Evolutionary conservation across 2,113 vertebrate species (phyloP), one percentile per base, ranked within the genome.

Genomic region (Ardeotis arabs): DNA sequence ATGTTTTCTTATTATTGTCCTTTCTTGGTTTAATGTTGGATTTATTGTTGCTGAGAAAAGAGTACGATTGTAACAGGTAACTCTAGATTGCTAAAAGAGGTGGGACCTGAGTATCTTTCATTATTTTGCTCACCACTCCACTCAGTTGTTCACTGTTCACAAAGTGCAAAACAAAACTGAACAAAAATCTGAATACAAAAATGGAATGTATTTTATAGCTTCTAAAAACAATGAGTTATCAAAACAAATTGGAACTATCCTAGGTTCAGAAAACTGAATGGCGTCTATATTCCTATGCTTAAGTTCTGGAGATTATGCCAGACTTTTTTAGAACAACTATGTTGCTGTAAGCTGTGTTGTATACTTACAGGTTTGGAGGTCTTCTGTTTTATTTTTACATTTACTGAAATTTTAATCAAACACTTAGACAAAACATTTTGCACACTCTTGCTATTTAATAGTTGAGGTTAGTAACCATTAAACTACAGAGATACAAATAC

Each of bases 41-140:
- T 96, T 90, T 96, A 66, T 97, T 96, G 85, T 91, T 98, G 63
- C 96, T 94, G 72, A 96, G 94, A 97, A 94, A 96, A 93, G 77
- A 97, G 80, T 97, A 93, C 68, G 58, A 93, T 95, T 95, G 92
- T 96, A 95, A 89, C 84, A 91, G 85, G 93, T 94, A 97, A 92
- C 95, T 96, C 82, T 97, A 97, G 89, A 94, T 89, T 83, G 53
- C 44, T 91, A 85, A 95, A 86, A 94, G 84, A 95, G 45, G 76
- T 96, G 86, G 96, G 80, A 92, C 66, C 87, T 95, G 77, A 90
- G 67, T 87, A 80, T 86, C 70, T 84, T 97, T 90, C 35, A 81
- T 92, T 77, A 93, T 95, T 97, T 96, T 95, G 47, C 87, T 96
- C 56, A 76, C 79, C 18, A 47, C 85, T 97, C 96, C 95, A 91